Evolutionary conservation across 2,113 vertebrate genomes (phyloP), one percentile per base, ranked within the genome.

Genomic region (Ivindomyrus marchei): DNA sequence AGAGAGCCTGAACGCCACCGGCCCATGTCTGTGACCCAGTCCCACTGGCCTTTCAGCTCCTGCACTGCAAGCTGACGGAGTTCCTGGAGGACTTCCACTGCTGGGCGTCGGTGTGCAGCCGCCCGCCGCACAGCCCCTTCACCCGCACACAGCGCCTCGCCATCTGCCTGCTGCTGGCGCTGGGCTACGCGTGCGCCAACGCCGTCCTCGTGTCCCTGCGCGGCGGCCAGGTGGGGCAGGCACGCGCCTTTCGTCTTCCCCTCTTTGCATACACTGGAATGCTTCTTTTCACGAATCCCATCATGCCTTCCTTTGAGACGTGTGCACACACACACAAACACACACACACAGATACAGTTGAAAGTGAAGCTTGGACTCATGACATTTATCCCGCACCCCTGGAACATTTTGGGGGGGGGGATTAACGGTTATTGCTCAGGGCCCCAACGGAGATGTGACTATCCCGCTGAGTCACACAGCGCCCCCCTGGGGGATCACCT

Each of bases 81-180:
- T 95, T 93, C 90, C 85, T 97, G 91, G 92, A 96, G 19, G 96
- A 97, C 85, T 94, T 95, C 84, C 97, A 97, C 58, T 85, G 92
- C 0, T 97, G 97, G 97, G 89, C 94, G 5, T 97, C 96, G 0
- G 91, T 95, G 46, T 95, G 91, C 92, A 94, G 93, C 84, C 92
- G 93, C n/a, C 96, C 96, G 1, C 90, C 92, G 0, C 93, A 94
- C 50, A 94, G 92, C 47, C 17, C 90, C 0, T 94, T 95, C 92
- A 95, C 92, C 19, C 94, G 62, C 89, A 91, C 93, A 0, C 94
- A 96, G 9, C 95, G 96, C 17, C 95, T 97, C 10, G 83, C 93
- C 0, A 89, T 97, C 83, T 95, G 95, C 90, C 89, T 96, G 58
- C 91, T 96, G 91, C 92, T 97, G 45, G 91, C 96, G 24, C 91